Base-by-base conservation (phyloP, 2,113 vertebrate species). In the Cygnus buccinator region DNA sequence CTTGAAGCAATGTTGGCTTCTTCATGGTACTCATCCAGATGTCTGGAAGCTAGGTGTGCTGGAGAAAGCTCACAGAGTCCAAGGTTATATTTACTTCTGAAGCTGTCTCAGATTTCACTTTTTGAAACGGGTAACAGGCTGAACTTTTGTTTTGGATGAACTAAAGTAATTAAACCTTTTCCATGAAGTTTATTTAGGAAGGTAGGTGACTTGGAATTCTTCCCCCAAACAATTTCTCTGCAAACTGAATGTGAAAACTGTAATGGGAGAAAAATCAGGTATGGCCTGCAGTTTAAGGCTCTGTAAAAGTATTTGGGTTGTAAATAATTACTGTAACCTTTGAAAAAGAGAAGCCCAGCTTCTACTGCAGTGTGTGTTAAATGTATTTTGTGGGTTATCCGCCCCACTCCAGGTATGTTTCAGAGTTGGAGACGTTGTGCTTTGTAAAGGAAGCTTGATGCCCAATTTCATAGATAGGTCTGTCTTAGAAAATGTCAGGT, bases 241-340 rank as follows among this genome's bases (percentile, higher is more conserved):
- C 43, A 55, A 62, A 74, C 31, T 50, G 54, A 67, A 15, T 86
- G 18, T 52, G 16, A 52, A 13, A 44, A 52, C 16, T 80, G 73
- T 37, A 74, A 33, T 1, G 0, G 35, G n/a, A 82, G 21, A 76
- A 89, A 66, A 73, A 41, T 3, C 29, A 0, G 1, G 0, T 58
- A 18, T 52, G 33, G 33, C n/a, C 39, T 84, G 43, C 61, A 91
- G 48, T 90, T 80, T 83, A 63, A 90, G 73, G 1, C 13, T 93
- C 28, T 15, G 11, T 13, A 23, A 67, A 67, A 72, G 9, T 78
- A 37, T 75, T 78, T 67, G 65, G 4, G 33, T 41, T 83, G 19
- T 83, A 78, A 68, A 62, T 81, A 75, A 77, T 84, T 17, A 75
- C 11, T 75, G 87, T 78, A 50, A 25, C 78, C 20, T 84, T 68